phyloP scores from a whole-genome alignment of 2,888 invertebrate species.

The Oligia fasciuncula region DNA sequence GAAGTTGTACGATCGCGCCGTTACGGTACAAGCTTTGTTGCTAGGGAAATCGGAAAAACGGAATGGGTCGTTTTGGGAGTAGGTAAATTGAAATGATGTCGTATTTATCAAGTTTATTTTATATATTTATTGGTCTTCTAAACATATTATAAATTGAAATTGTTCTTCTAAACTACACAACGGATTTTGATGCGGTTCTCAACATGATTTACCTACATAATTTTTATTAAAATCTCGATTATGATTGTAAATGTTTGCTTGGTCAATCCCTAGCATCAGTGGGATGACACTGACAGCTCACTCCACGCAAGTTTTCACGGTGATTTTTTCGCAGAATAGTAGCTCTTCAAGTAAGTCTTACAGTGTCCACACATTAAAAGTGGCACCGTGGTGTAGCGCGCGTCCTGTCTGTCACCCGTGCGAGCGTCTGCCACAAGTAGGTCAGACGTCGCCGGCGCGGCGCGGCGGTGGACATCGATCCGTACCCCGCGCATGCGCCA shows the following conservation, averaged over 20 bases:
- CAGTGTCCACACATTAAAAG: constrained; percentile 2
- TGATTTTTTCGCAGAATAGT: too few relatives aligned
- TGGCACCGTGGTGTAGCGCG: constrained; percentile 40
- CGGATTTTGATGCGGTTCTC: too few relatives aligned
- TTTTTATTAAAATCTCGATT: background rate
- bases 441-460: constrained; percentile 84
- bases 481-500: constrained; percentile 80
- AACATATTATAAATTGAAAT: background rate
- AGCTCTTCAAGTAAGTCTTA: background rate
- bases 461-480: constrained; percentile 81
- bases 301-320: too few relatives aligned
- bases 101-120: constrained; percentile 3
- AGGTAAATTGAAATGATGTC: constrained; percentile 1
- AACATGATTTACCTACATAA: background rate
- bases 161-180: background rate
- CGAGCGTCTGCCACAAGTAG: constrained; percentile 78
- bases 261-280: too few relatives aligned
- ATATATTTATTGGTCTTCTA: background rate
- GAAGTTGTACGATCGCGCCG: constrained; percentile 22
- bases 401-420: constrained; percentile 34
- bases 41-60: background rate
- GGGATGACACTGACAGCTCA: too few relatives aligned
- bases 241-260: too few relatives aligned
- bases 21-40: constrained; percentile 43
- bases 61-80: background rate